Evolutionary conservation across 2,113 vertebrate species (phyloP).

Genomic region (Pangasianodon hypophthalmus): DNA sequence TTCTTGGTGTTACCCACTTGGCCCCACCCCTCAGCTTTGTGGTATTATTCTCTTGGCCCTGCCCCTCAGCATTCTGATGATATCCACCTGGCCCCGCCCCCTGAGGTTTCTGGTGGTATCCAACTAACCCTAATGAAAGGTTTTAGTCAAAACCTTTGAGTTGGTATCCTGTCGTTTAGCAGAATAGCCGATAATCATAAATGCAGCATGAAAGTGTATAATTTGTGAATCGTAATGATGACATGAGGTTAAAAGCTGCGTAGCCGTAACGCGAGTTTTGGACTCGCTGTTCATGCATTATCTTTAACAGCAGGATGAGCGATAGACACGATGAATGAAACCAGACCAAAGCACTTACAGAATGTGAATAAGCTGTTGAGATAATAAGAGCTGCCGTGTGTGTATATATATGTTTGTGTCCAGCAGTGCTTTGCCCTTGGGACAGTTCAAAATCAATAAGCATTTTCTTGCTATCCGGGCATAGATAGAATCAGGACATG

Average conservation of each 20-base stretch:
- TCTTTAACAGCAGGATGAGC: not conserved
- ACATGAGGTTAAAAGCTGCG: not conserved
- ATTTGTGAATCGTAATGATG: not conserved
- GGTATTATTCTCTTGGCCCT: rapidly evolving
- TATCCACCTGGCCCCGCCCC: not conserved
- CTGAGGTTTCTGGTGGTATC: not conserved
- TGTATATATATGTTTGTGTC: slow-evolving; percentile 18
- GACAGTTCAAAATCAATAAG: slow-evolving; percentile 36
- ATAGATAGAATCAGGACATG: slow-evolving; percentile 24
- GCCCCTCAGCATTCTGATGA: not conserved
- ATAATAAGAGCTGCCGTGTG: slow-evolving; percentile 6
- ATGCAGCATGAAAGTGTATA: not conserved
- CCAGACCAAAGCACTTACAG: not conserved
- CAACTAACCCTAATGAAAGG: too few species aligned
- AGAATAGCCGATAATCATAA: not conserved
- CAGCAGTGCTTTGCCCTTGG: slow-evolving; percentile 36
- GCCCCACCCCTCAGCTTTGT: not conserved
- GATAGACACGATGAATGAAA: slow-evolving; percentile 2
- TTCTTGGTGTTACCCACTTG: too few species aligned
- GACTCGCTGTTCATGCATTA: not conserved
- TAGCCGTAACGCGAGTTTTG: not conserved
- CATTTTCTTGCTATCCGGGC: slow-evolving; percentile 22
- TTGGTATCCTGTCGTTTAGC: not conserved
- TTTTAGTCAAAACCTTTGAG: not conserved
- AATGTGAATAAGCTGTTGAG: not conserved